Base-by-base conservation (phyloP, 2,797 vertebrate species). In the Muraenolepis orangiensis region DNA sequence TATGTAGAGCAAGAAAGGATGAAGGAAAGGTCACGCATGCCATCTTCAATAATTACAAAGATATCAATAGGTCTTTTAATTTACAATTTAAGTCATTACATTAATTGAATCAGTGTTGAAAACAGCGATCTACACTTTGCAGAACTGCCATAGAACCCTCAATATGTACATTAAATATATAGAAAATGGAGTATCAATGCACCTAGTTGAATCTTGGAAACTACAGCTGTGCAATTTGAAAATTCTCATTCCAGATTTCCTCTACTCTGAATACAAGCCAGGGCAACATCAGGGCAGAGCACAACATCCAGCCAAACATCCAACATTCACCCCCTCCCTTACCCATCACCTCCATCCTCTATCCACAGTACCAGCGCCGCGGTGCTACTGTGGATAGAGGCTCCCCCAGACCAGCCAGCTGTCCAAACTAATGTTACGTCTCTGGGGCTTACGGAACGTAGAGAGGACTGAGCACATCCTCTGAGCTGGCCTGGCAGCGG, bases 381-480 rank as follows among this genome's bases (percentile, higher is more conserved):
- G n/a, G n/a, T n/a, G n/a, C n/a, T n/a, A n/a, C n/a, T n/a, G n/a
- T n/a, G n/a, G n/a, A n/a, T n/a, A n/a, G n/a, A 0, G 81, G 86
- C 85, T 84, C 75, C 34, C 6, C 86, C 87, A 88, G 87, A 81
- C 72, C 82, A 85, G 80, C 87, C 90, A 92, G 90, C 91, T 92
- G 91, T 91, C 90, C 86, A 90, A 89, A 88, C 86, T 89, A 90
- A 87, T 72, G 84, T 91, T 88, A 91, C 81, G 81, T 85, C 88
- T 86, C 86, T 67, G 6, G 18, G 30, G 67, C 85, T 93, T 92
- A 92, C 87, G 89, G 91, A 92, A 93, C 83, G 76, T 80, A 90
- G 78, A 77, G 72, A 85, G 79, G 36, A 75, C 84, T 86, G 75
- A 84, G 86, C 7, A 64, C 82, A 81, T 87, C 87, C 78, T 88